Percentiles rank a stretch among this genome's conserved stretches.
Conservation (phyloP, 2,888 invertebrate genomes). For the Cerceris rybyensis region DNA sequence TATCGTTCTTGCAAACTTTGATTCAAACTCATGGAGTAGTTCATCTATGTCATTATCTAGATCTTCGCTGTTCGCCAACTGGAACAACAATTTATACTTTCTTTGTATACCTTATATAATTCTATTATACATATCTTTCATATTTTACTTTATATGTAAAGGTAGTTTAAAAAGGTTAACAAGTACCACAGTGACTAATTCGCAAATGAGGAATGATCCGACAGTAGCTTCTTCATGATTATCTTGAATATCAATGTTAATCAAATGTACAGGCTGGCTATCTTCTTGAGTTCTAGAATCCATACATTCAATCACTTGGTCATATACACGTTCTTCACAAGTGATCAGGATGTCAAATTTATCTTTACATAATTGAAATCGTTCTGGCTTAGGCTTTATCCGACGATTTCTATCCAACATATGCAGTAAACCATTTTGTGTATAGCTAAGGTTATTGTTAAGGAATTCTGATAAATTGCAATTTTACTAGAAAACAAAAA, state of each 20-base stretch:
- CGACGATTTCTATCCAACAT: constrained; percentile 98
- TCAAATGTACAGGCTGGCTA: constrained; percentile 96
- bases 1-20: constrained; percentile 91
- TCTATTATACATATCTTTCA: not conserved
- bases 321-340: constrained; percentile 99
- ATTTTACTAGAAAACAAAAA: not conserved
- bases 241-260: constrained; percentile 99
- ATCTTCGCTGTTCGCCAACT: constrained; percentile 95
- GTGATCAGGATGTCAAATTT: constrained; percentile 98
- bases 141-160: not conserved
- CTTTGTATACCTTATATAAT: not conserved
- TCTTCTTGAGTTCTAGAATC: constrained; percentile 90
- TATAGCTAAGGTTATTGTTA: constrained; percentile 86
- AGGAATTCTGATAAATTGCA: constrained; percentile 55
- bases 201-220: constrained; percentile 98
- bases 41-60: constrained; percentile 99
- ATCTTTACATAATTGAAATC: constrained; percentile 94
- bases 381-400: constrained; percentile 96
- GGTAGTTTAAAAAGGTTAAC: constrained; percentile 14
- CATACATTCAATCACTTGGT: constrained; percentile 97
- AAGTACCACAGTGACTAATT: constrained; percentile 93
- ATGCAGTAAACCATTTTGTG: constrained; percentile 98
- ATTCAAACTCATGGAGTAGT: constrained; percentile 96
- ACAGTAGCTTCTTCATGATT: constrained; percentile 99
- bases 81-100: constrained; percentile 67